Evolutionary conservation across 2,113 vertebrate species (phyloP).

Genomic region (Nibea albiflora): DNA sequence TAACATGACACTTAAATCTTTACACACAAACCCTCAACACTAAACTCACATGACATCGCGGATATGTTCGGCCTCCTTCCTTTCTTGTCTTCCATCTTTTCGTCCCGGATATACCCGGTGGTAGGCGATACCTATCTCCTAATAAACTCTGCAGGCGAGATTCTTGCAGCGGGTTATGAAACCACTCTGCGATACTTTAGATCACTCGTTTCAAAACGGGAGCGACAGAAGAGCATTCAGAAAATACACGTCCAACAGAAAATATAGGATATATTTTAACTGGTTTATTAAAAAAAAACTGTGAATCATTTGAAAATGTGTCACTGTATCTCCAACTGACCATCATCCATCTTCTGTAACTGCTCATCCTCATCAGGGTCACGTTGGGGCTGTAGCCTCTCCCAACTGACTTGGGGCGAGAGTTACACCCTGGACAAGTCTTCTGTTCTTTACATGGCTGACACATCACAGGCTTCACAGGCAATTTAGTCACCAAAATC

Average conservation of each 20-base stretch:
- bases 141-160: conserved; percentile 22
- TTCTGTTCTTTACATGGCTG: too few relatives aligned
- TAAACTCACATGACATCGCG: background rate
- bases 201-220: background rate
- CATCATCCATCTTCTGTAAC: too few relatives aligned
- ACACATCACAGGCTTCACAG: too few relatives aligned
- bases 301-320: background rate
- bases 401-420: too few relatives aligned
- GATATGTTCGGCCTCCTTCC: background rate
- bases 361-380: too few relatives aligned
- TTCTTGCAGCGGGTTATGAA: conserved; percentile 23
- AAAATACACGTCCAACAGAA: background rate
- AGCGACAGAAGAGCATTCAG: background rate
- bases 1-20: background rate
- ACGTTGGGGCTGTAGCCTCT: too few relatives aligned
- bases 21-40: background rate
- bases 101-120: background rate
- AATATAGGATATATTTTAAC: background rate
- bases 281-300: background rate
- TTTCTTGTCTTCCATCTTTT: background rate
- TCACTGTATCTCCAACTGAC: too few relatives aligned
- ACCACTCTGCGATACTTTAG: background rate
- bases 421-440: too few relatives aligned
- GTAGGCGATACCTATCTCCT: background rate
- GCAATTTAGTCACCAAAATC: too few relatives aligned